A percentile compares a stretch with the other conserved stretches of the same genome.
phyloP scores from a whole-genome alignment of 64 coral and sea anemone species.

The Orbicella faveolata region DNA sequence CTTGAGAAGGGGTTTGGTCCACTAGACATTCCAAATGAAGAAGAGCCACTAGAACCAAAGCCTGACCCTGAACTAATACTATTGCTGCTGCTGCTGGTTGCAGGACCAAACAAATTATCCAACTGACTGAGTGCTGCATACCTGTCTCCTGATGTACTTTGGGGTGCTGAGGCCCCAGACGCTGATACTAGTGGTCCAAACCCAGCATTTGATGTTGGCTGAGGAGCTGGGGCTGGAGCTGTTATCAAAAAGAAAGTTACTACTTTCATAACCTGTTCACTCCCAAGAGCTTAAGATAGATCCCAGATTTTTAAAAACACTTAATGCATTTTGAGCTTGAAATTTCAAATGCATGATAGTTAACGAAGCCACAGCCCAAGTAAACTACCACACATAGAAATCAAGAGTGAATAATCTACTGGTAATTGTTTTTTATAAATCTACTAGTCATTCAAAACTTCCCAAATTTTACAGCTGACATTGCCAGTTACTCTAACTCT shows the following conservation, averaged over 20 bases:
- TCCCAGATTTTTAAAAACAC: too few relatives aligned
- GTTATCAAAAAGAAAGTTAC: background rate
- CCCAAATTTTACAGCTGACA: too few relatives aligned
- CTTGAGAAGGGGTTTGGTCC: slow-evolving; percentile 96
- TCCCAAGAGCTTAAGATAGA: too few relatives aligned
- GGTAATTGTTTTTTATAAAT: too few relatives aligned
- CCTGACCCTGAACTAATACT: slow-evolving; percentile 50
- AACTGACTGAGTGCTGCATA: slow-evolving; percentile 94
- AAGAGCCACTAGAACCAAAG: slow-evolving; percentile 64
- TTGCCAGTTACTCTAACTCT: too few relatives aligned
- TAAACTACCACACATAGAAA: too few relatives aligned
- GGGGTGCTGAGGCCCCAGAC: slow-evolving; percentile 26
- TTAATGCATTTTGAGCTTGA: too few relatives aligned
- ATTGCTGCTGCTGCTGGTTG: slow-evolving; percentile 13
- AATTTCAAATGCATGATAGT: too few relatives aligned
- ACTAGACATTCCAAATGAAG: slow-evolving; percentile 85
- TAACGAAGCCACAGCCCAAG: too few relatives aligned
- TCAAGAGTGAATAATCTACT: too few relatives aligned
- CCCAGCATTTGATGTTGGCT: slow-evolving; percentile 35
- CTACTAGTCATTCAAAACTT: too few relatives aligned
- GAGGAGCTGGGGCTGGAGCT: slow-evolving; percentile 38
- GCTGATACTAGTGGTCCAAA: slow-evolving; percentile 96
- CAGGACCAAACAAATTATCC: slow-evolving; percentile 80
- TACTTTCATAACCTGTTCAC: too few relatives aligned
- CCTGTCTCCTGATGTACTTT: slow-evolving; percentile 50